Evolutionary conservation across 2,797 vertebrate genomes (phyloP), one percentile per base, ranked within the genome.

Genomic region (Cetoscarus ocellatus): DNA sequence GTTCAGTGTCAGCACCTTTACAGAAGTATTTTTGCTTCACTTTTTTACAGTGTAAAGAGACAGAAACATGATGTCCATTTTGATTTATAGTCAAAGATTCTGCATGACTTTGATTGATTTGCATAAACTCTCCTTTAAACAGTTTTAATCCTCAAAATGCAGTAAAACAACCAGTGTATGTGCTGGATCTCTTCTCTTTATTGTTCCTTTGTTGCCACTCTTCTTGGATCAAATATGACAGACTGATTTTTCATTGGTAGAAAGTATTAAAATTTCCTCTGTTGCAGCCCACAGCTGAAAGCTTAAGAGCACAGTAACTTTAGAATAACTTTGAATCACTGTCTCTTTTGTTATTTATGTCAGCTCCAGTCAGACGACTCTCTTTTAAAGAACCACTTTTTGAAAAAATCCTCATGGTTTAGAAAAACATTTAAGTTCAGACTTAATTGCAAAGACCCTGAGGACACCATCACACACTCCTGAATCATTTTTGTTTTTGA

Each of bases 331-430:
- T 45, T 49, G 51, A 79, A 81, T 58, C 62, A 45, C 3, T 52
- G 67, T 60, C 45, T 76, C 36, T 47, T 10, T 12, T 18, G 45
- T 19, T 56, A 67, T 42, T 57, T 56, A 57, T 60, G 44, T 67
- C 50, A 60, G 58, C 66, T 79, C 54, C 77, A 42, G 42, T 79
- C 49, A 73, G 82, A 83, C 74, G 73, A 15, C 18, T 35, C 53
- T 3, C 17, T 44, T 83, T 87, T 85, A 60, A 90, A 79, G 76
- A 58, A 43, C 38, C 57, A 58, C 43, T 62, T 68, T 70, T 49
- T 47, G 8, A 34, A 50, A 57, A 64, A 67, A 45, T 57, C 43
- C 15, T 38, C 10, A 2, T 27, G 27, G 56, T 75, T 80, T 65
- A 49, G 55, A 27, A 59, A 53, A 19, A 17, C 67, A 75, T 45